Evolutionary conservation across 1,140 invertebrate genomes (phyloP), one percentile per base, ranked within the genome.

Genomic region (Periplaneta americana): DNA sequence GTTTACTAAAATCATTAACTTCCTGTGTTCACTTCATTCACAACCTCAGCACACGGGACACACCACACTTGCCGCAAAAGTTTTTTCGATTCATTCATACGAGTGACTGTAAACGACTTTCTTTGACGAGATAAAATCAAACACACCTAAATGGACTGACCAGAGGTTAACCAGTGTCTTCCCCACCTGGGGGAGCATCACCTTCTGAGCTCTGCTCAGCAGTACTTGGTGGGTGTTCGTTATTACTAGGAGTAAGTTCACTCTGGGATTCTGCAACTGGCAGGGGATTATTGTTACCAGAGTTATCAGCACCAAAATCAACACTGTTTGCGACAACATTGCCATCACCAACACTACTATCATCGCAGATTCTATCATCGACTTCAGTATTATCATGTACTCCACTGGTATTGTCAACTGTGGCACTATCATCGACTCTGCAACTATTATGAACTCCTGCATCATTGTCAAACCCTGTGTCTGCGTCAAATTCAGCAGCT

Each of bases 21-120:
- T 81, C 80, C 80, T 81, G 80, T 81, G 82, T 82, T 82, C 82
- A 82, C 82, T 74, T 80, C 82, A 82, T 78, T 82, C 78, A 48
- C 31, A 81, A 77, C 81, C 36, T 48, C 48, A 22, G 28, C 79
- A 37, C 79, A 22, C 33, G 31, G 75, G 75, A 66, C 79, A 80
- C 79, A 74, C 79, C n/a, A 31, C 35, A 34, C 33, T 36, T 77
- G 75, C 75, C 32, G 33, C 33, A 31, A 36, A 18, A 77, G 33
- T 34, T 36, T 77, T 36, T 31, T 77, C 5, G 75, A 22, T 31
- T 77, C 48, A 77, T 31, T 77, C 33, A 34, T 1, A 31, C 33
- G 33, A 0, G n/a, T 33, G 32, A 77, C 75, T 36, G 28, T 18
- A 6, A 18, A 66, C 6, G 22, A 66, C 48, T 2, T 66, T 66